A percentile compares a stretch with the other conserved stretches of the same genome.
Evolutionary conservation across 2,113 vertebrate genomes (phyloP).

Genomic region (Galbula dea): DNA sequence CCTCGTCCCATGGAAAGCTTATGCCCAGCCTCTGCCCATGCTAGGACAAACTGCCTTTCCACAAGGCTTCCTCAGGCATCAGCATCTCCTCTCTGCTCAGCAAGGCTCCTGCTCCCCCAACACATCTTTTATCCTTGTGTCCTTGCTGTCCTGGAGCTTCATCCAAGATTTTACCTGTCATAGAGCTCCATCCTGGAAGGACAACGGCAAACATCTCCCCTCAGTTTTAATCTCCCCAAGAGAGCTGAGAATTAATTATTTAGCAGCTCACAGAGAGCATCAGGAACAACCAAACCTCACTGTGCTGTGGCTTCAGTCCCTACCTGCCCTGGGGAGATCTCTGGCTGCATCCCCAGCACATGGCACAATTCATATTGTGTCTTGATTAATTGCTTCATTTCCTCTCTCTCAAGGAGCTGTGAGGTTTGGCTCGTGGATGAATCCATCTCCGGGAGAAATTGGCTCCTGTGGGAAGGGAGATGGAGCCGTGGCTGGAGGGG

Average conservation of each 20-base stretch:
- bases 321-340: not conserved
- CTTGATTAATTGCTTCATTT: not conserved
- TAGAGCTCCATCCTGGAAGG: not conserved
- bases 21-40: fast-evolving
- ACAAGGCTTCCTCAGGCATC: fast-evolving
- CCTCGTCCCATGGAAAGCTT: fast-evolving
- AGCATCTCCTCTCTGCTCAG: not conserved
- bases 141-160: fast-evolving
- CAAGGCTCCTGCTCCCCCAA: not conserved
- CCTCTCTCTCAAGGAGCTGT: not conserved
- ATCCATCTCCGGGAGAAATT: not conserved
- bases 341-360: not conserved
- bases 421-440: fast-evolving
- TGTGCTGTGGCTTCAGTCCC: not conserved
- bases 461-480: not conserved
- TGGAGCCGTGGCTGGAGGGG: fast-evolving
- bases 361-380: fast-evolving
- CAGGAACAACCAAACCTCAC: fast-evolving
- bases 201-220: not conserved
- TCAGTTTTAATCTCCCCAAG: not conserved
- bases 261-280: not conserved
- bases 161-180: fast-evolving
- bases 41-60: not conserved
- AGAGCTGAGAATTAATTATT: not conserved
- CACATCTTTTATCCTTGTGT: fast-evolving